Percentiles rank a stretch among this genome's conserved stretches.
Evolutionary conservation across 92 coral and sea anemone species (phyloP).

Genomic region (Actinernus sp.): DNA sequence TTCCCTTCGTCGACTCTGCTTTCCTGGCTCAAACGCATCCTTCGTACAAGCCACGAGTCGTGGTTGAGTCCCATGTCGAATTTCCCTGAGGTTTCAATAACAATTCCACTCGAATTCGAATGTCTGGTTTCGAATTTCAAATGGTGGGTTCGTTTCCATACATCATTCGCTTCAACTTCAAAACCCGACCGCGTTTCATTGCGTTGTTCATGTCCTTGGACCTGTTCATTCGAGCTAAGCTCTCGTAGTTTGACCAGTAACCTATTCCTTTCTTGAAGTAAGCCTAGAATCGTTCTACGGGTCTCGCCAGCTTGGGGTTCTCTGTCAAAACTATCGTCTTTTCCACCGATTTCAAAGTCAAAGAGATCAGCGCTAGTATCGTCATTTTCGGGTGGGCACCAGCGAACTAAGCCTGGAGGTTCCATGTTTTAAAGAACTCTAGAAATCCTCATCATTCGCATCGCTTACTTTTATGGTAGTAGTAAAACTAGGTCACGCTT

Average conservation of each 20-base stretch:
- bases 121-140: not conserved
- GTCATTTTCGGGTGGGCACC: slow-evolving; percentile 43
- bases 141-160: not conserved
- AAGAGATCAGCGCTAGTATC: slow-evolving; percentile 27
- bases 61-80: slow-evolving; percentile 2
- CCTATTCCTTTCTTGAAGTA: slow-evolving; percentile 58
- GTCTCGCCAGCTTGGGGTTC: slow-evolving; percentile 51
- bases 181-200: too few relatives aligned
- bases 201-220: not conserved
- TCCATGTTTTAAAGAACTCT: slow-evolving; percentile 18
- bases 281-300: slow-evolving; percentile 26
- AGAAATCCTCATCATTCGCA: not conserved
- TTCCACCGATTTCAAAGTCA: slow-evolving; percentile 55
- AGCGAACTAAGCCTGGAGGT: slow-evolving; percentile 28
- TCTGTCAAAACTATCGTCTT: slow-evolving; percentile 31
- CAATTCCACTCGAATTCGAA: not conserved
- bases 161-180: not conserved
- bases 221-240: slow-evolving; percentile 8
- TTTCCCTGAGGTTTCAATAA: not conserved
- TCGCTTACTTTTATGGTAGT: not conserved
- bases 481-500: slow-evolving; percentile 21
- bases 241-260: slow-evolving; percentile 50
- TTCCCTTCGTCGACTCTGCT: not conserved
- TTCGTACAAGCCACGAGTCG: not conserved
- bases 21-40: not conserved